Conservation (phyloP, 2,113 vertebrate genomes). For the Polypterus bichir region DNA sequence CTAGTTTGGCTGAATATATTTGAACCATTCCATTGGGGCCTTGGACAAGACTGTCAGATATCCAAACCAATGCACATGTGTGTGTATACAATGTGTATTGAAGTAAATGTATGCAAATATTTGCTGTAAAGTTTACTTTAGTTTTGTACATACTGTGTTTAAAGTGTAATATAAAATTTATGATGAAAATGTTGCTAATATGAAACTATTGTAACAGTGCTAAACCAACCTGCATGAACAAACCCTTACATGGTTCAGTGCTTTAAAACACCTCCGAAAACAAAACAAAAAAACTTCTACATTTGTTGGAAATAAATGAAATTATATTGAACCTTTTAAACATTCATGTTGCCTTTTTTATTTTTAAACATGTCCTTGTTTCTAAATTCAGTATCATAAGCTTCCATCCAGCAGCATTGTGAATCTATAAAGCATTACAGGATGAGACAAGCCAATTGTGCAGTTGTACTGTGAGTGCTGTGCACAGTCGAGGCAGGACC, state of each 20-base stretch:
- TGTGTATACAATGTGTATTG: constrained; percentile 18
- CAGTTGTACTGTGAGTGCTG: too few relatives aligned
- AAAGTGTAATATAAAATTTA: constrained; percentile 74
- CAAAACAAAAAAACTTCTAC: neutral
- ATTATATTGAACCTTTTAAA: constrained; percentile 32
- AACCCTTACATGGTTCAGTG: constrained; percentile 36
- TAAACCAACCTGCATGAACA: constrained; percentile 36
- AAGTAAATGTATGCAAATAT: constrained; percentile 39
- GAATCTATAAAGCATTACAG: too few relatives aligned
- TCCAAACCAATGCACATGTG: constrained; percentile 15
- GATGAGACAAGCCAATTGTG: too few relatives aligned
- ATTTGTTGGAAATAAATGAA: constrained; percentile 56
- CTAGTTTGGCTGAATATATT: constrained; percentile 2
- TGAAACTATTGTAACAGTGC: constrained; percentile 37
- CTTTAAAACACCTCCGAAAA: constrained; percentile 31
- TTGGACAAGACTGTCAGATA: constrained; percentile 11
- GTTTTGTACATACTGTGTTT: constrained; percentile 69
- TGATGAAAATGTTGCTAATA: constrained; percentile 62
- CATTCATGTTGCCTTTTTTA: too few relatives aligned
- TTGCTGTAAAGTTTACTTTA: constrained; percentile 52
- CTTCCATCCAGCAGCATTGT: too few relatives aligned
- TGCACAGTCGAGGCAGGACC: too few relatives aligned
- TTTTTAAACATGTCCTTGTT: too few relatives aligned
- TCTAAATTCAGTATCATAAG: too few relatives aligned
- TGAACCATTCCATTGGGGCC: constrained; percentile 33